Evolutionary conservation across 2,113 vertebrate species (phyloP).

Genomic region (Sceloporus undulatus): DNA sequence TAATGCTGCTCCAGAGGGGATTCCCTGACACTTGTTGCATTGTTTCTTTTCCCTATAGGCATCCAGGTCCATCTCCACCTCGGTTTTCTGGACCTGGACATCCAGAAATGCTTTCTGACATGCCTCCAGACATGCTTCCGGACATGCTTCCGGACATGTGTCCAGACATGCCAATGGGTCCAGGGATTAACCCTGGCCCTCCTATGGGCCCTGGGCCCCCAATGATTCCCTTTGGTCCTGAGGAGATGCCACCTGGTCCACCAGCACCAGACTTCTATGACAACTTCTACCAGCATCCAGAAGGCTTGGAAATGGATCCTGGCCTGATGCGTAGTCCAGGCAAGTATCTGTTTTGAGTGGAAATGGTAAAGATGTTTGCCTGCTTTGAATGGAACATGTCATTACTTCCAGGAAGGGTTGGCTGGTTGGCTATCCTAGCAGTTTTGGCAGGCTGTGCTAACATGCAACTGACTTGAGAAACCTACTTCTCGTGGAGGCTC

Average conservation of each 20-base stretch:
- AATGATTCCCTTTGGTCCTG: slow-evolving; percentile 87
- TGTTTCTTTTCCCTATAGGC: slow-evolving; percentile 53
- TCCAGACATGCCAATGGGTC: slow-evolving; percentile 80
- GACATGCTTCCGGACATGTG: slow-evolving; percentile 85
- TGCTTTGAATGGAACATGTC: fast-evolving
- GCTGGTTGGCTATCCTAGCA: not conserved
- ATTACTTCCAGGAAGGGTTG: fast-evolving
- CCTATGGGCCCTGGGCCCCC: slow-evolving; percentile 74
- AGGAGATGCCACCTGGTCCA: slow-evolving; percentile 84
- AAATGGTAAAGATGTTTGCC: fast-evolving
- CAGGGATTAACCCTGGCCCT: slow-evolving; percentile 75
- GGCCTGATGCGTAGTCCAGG: slow-evolving; percentile 74
- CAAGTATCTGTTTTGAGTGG: not conserved
- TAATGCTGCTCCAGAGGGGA: not conserved
- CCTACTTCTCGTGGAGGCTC: not conserved
- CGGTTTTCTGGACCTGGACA: slow-evolving; percentile 85
- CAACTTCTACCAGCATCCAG: slow-evolving; percentile 88
- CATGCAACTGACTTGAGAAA: not conserved
- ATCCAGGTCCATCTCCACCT: slow-evolving; percentile 73
- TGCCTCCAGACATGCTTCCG: slow-evolving; percentile 79
- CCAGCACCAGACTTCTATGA: slow-evolving; percentile 87
- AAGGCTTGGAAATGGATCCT: slow-evolving; percentile 82
- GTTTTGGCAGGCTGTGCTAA: not conserved
- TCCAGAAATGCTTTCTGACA: slow-evolving; percentile 78
- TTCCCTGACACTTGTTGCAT: not conserved